Conservation (phyloP, 2,888 invertebrate genomes). For the Drosophila helvetica region DNA sequence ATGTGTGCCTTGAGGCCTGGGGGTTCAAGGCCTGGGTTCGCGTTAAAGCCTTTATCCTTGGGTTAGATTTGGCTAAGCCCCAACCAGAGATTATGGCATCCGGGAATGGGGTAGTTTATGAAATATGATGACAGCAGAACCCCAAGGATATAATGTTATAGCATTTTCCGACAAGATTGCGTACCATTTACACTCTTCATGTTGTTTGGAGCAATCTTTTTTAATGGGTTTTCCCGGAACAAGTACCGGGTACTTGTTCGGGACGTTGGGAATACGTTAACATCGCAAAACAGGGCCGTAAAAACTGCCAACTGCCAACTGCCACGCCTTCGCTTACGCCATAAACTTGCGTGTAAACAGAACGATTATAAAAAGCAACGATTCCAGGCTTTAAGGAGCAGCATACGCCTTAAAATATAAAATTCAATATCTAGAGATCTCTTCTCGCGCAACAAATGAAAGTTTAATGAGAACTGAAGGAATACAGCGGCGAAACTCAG, state of each 20-base stretch:
- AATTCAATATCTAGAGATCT: slow-evolving; percentile 23
- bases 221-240: slow-evolving; percentile 52
- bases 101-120: neutral
- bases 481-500: neutral
- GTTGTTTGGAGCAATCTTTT: slow-evolving; percentile 26
- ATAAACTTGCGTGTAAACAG: slow-evolving; percentile 42
- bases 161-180: neutral
- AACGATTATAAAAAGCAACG: slow-evolving; percentile 37
- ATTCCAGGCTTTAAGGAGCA: slow-evolving; percentile 14
- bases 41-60: neutral
- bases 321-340: slow-evolving; percentile 24
- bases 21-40: too few species aligned
- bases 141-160: slow-evolving; percentile 1
- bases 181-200: slow-evolving; percentile 15
- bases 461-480: slow-evolving; percentile 42
- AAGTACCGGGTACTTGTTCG: slow-evolving; percentile 33
- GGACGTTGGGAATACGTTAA: neutral
- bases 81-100: neutral
- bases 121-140: slow-evolving; percentile 11
- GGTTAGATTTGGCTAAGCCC: slow-evolving; percentile 7
- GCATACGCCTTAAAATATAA: slow-evolving; percentile 16
- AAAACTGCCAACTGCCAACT: slow-evolving; percentile 10
- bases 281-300: slow-evolving; percentile 28
- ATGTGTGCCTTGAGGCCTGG: neutral
- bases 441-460: slow-evolving; percentile 38